A percentile compares a stretch with the other conserved stretches of the same genome.
Evolutionary conservation across 23 tunicate species (phyloP).

Genomic region (Trididemnum nubilum): DNA sequence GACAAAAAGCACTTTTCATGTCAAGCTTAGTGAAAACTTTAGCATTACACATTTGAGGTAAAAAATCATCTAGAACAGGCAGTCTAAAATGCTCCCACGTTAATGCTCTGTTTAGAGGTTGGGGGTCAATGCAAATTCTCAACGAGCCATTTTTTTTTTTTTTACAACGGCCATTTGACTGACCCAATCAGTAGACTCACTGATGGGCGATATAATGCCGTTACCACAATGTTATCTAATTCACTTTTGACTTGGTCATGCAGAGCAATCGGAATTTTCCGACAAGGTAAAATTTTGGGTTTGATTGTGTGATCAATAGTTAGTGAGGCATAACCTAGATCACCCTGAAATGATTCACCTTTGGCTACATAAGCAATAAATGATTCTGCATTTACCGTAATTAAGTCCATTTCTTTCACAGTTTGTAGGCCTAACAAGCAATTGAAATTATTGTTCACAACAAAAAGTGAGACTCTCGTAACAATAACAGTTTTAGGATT

Average conservation of each 20-base stretch:
- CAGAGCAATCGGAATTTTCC: constrained; percentile 9
- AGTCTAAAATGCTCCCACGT: constrained; percentile 28
- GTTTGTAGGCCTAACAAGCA: constrained; percentile 25
- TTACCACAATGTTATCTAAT: constrained; percentile 1
- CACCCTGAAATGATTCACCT: too few relatives aligned
- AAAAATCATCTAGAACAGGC: constrained; percentile 22
- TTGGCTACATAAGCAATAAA: constrained; percentile 15
- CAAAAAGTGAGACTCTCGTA: background rate
- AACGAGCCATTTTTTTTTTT: constrained; percentile 25
- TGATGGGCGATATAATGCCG: constrained; percentile 9
- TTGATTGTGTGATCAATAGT: constrained; percentile 18
- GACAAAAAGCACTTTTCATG: constrained; percentile 36
- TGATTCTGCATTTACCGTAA: background rate
- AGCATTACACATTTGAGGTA: constrained; percentile 24
- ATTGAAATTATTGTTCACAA: constrained; percentile 32
- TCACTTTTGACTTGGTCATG: constrained; percentile 27
- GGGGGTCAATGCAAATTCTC: constrained; percentile 37
- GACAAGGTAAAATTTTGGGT: constrained; percentile 24
- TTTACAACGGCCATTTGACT: constrained; percentile 41
- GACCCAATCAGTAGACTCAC: constrained; percentile 34
- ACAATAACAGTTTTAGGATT: constrained; percentile 16
- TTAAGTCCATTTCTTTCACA: constrained; percentile 6
- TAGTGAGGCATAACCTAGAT: constrained; percentile 18
- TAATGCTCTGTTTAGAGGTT: constrained; percentile 17
- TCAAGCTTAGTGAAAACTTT: constrained; percentile 33